phyloP scores from a whole-genome alignment of 2,113 vertebrate species.

The Dascyllus trimaculatus region DNA sequence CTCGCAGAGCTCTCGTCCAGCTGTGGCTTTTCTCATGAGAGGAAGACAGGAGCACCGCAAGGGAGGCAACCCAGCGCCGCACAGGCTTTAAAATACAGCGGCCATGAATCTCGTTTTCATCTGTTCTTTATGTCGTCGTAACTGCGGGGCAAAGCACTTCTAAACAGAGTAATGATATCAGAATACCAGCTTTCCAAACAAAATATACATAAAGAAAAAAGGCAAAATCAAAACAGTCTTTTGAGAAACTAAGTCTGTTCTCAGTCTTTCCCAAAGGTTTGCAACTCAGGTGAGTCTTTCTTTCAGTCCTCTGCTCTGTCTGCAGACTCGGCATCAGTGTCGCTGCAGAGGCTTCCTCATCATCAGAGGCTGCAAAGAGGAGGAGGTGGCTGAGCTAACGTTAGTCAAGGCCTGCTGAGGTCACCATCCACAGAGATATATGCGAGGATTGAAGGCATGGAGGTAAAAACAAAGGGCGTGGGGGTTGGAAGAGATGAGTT shows the following conservation, averaged over 20 bases:
- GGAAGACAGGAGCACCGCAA: slow-evolving; percentile 24
- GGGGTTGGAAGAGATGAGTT: slow-evolving; percentile 15
- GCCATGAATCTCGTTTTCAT: slow-evolving; percentile 3
- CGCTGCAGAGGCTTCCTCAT: slow-evolving; percentile 98
- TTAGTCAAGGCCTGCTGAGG: slow-evolving; percentile 91
- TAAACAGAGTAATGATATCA: slow-evolving; percentile 20
- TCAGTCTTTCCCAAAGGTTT: slow-evolving; percentile 50
- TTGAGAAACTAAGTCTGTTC: slow-evolving; percentile 50
- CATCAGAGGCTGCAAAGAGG: slow-evolving; percentile 97
- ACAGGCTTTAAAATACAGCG: slow-evolving; percentile 5
- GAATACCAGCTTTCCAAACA: background rate
- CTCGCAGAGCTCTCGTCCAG: slow-evolving; percentile 35
- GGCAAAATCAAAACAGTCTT: slow-evolving; percentile 30
- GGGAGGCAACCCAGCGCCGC: slow-evolving; percentile 6
- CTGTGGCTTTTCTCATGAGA: slow-evolving; percentile 41
- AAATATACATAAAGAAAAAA: background rate
- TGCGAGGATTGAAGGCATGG: slow-evolving; percentile 42
- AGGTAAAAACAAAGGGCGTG: slow-evolving; percentile 10
- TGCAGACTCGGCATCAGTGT: slow-evolving; percentile 88
- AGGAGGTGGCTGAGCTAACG: slow-evolving; percentile 96
- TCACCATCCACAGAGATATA: slow-evolving; percentile 80
- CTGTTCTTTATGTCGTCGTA: background rate
- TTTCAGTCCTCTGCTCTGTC: slow-evolving; percentile 59
- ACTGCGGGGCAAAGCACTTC: background rate
- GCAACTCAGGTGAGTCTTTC: slow-evolving; percentile 50